Conservation (phyloP, 2,113 vertebrate genomes). For the Gymnorhina tibicen region DNA sequence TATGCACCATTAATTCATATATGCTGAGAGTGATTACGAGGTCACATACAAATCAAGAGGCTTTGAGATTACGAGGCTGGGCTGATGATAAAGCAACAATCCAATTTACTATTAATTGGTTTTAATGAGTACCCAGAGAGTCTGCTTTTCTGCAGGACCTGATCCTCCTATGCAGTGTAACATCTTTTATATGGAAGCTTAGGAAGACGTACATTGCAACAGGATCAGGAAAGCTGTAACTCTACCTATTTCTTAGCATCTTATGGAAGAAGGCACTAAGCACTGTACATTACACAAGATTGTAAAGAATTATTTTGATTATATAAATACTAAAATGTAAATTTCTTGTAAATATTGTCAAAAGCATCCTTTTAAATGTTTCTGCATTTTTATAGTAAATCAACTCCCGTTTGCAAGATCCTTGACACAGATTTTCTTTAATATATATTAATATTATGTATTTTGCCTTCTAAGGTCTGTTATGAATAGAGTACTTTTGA, state of each 20-base stretch:
- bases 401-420: neutral
- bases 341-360: neutral
- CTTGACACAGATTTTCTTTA: neutral
- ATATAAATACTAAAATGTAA: neutral
- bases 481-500: neutral
- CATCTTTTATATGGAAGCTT: neutral
- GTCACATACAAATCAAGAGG: conserved; percentile 1
- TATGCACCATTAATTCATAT: neutral
- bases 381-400: neutral
- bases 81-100: neutral
- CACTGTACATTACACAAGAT: neutral
- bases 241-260: neutral
- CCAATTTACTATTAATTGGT: neutral
- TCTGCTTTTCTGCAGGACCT: neutral
- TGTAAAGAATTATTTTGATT: neutral
- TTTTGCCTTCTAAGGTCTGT: neutral
- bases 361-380: neutral
- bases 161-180: neutral
- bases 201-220: neutral
- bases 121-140: neutral
- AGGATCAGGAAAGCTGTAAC: neutral
- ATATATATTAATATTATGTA: neutral
- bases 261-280: neutral
- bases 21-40: neutral
- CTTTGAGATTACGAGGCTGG: neutral